Percentiles rank a stretch among this genome's conserved stretches.
Conservation (phyloP, 1,140 invertebrate species). For the Heliconius congener region DNA sequence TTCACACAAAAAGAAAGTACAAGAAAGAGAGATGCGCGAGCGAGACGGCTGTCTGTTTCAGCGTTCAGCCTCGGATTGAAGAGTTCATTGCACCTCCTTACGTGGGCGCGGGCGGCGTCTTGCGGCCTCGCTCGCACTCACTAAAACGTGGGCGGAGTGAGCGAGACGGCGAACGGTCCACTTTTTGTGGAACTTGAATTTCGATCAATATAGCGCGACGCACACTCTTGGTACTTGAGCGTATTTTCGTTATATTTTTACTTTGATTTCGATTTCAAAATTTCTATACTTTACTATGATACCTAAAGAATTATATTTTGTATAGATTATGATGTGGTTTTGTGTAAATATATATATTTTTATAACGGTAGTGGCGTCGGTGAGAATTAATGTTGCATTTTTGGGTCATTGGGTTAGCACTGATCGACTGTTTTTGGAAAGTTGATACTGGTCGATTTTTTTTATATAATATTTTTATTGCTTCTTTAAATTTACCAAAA, state of each 20-base stretch:
- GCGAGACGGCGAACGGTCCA: conserved; percentile 50
- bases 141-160: conserved; percentile 29
- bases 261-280: not conserved
- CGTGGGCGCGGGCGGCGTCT: conserved; percentile 55
- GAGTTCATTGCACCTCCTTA: conserved; percentile 68
- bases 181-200: conserved; percentile 75
- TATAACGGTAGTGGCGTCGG: conserved; percentile 8
- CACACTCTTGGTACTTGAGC: conserved; percentile 56
- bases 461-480: not conserved
- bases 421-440: not conserved
- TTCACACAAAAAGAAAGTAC: conserved; percentile 50
- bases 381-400: conserved; percentile 2
- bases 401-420: conserved; percentile 24
- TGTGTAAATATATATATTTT: not conserved
- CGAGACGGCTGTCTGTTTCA: conserved; percentile 52
- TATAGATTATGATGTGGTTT: not conserved
- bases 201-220: conserved; percentile 68
- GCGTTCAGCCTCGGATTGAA: conserved; percentile 44
- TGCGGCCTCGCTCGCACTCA: conserved; percentile 43
- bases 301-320: not conserved
- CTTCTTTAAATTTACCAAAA: not conserved
- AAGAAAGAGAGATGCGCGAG: conserved; percentile 35
- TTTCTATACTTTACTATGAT: not conserved
- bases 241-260: conserved; percentile 12
- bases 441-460: not conserved